Percentiles rank a stretch among this genome's conserved stretches.
phyloP scores from a whole-genome alignment of 2,888 invertebrate genomes.

The Helicoverpa assulta region DNA sequence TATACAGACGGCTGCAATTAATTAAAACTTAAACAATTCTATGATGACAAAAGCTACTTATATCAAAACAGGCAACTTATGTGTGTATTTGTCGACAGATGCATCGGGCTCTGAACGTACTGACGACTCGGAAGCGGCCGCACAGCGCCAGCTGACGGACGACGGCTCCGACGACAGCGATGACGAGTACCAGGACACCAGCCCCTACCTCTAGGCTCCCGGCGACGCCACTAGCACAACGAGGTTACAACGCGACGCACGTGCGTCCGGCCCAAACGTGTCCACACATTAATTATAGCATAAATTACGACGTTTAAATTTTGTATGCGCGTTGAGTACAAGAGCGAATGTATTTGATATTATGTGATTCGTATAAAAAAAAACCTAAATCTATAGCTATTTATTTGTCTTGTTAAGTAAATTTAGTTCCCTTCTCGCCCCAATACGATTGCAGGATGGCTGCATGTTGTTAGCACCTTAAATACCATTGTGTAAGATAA shows the following conservation, averaged over 20 bases:
- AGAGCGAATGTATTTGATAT: conserved; percentile 86
- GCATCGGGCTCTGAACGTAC: conserved; percentile 84
- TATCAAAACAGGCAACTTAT: neutral
- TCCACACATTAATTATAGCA: conserved; percentile 76
- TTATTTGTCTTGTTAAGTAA: conserved; percentile 80
- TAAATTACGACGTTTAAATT: conserved; percentile 73
- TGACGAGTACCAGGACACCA: conserved; percentile 87
- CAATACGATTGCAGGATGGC: conserved; percentile 75
- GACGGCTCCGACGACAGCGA: conserved; percentile 86
- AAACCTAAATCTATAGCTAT: conserved; percentile 79
- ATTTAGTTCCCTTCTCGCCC: conserved; percentile 76
- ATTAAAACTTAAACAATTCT: neutral
- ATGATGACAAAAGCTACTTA: neutral
- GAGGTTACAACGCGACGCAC: conserved; percentile 53
- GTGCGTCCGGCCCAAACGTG: conserved; percentile 61
- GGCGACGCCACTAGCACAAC: conserved; percentile 64
- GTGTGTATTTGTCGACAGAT: conserved; percentile 73
- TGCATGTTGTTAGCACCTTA: conserved; percentile 78
- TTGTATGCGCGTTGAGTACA: conserved; percentile 80
- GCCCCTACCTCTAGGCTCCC: conserved; percentile 80
- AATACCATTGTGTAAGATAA: conserved; percentile 74
- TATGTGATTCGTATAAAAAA: conserved; percentile 58
- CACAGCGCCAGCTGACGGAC: conserved; percentile 87
- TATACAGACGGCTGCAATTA: conserved; percentile 1
- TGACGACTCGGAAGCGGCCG: conserved; percentile 80